Base-by-base conservation (phyloP, 2,888 invertebrate genomes). In the Pristionchus fissidentatus region DNA sequence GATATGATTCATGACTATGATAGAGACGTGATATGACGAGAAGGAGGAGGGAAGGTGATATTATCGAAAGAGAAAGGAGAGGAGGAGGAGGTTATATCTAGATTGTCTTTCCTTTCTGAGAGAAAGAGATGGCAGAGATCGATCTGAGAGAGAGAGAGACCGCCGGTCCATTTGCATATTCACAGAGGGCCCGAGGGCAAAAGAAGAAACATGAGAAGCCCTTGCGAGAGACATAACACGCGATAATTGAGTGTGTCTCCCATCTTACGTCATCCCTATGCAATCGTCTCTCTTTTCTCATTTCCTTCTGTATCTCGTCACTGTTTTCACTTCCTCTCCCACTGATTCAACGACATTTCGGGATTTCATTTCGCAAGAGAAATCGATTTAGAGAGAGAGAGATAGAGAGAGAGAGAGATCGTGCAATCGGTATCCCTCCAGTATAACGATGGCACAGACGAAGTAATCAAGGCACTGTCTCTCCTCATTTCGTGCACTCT, bases 151-250 rank as follows among this genome's bases (percentile, higher is more conserved):
- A n/a, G 75, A 22, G 46, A 29, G 46, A 75, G 75, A 75, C 62
- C 62, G 3, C 46, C 41, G 32, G 7, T 10, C 75, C 75, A 75
- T 75, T 75, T 75, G 75, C 75, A 75, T 75, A 75, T 75, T 75
- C 75, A 22, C 43, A 5, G 73, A 41, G 22, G 32, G 29, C 26
- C 1, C 29, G 38, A 66, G 75, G 75, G 46, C 10, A 57, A 29
- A 26, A 57, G 26, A 57, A 26, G 60, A 62, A 62, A 73, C 43
- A 73, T 73, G 70, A 73, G 70, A 73, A 26, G 15, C 10, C 19
- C 32, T 38, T 29, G 1, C 38, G 66, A 49, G 13, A 49, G 49
- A 49, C n/a, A n/a, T n/a, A n/a, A 38, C 66, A 66, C 66, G 66
- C 66, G 66, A 66, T 66, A 66, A 66, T 66, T 66, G 66, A 66